Percentiles rank a stretch among this genome's conserved stretches.
Evolutionary conservation across 2,797 vertebrate species (phyloP).

Genomic region (Rhynchonycteris naso): DNA sequence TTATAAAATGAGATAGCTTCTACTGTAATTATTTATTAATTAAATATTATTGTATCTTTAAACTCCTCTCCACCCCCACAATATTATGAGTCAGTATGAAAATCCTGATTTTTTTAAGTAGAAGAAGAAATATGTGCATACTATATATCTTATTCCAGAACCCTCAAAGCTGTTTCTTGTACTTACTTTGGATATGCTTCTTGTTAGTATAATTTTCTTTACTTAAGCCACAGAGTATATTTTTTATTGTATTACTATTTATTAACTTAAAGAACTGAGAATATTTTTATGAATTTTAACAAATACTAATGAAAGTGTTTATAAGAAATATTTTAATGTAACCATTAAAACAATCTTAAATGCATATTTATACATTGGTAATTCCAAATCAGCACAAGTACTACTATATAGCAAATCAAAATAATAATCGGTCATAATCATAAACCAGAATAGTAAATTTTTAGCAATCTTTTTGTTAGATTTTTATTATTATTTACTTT

Average conservation of each 20-base stretch:
- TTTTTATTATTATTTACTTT: background rate
- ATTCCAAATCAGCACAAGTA: slow-evolving; percentile 3
- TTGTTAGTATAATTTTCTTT: background rate
- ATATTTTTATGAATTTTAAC: slow-evolving; percentile 24
- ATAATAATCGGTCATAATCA: background rate
- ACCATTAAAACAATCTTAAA: slow-evolving; percentile 15
- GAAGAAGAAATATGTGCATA: background rate
- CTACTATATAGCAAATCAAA: background rate
- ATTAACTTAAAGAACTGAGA: background rate
- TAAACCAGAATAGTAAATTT: background rate
- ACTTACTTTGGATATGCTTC: background rate
- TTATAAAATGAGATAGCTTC: background rate
- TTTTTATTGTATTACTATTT: slow-evolving; percentile 25
- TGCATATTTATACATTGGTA: background rate
- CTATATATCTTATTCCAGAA: background rate
- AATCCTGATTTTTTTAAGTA: background rate
- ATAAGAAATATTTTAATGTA: slow-evolving; percentile 8
- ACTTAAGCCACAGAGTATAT: background rate
- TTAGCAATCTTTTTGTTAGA: background rate
- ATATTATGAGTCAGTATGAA: background rate
- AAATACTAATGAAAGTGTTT: slow-evolving; percentile 9
- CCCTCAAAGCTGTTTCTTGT: background rate
- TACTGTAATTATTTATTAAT: background rate
- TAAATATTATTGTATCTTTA: background rate
- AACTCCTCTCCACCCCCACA: background rate